Conservation (phyloP, 64 coral and sea anemone species). For the Montipora sp. region DNA sequence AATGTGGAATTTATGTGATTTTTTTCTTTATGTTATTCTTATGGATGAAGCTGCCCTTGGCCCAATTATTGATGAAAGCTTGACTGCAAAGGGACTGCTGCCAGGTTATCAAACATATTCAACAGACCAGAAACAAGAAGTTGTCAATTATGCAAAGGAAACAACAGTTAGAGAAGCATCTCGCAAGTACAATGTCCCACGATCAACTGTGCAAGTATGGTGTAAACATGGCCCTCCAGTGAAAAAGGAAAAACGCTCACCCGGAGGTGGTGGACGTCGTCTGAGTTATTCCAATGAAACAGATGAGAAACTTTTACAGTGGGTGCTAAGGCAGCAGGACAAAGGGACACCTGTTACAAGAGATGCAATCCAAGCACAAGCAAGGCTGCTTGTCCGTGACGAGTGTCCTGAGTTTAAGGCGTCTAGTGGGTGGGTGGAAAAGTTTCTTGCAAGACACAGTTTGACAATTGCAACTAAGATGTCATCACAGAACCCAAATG, state of each 20-base stretch:
- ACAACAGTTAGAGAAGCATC: slow-evolving; percentile 89
- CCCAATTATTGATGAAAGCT: slow-evolving; percentile 54
- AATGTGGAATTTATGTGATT: background rate
- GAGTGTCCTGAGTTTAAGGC: slow-evolving; percentile 99
- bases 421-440: slow-evolving; percentile 99
- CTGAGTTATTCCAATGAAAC: slow-evolving; percentile 96
- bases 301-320: slow-evolving; percentile 91
- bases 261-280: slow-evolving; percentile 81
- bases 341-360: slow-evolving; percentile 97
- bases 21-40: background rate
- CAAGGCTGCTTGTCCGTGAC: slow-evolving; percentile 74
- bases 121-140: slow-evolving; percentile 89
- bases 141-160: slow-evolving; percentile 92
- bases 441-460: slow-evolving; percentile 91
- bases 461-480: slow-evolving; percentile 87
- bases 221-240: slow-evolving; percentile 73
- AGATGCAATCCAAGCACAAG: slow-evolving; percentile 92
- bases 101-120: slow-evolving; percentile 88
- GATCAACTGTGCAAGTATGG: slow-evolving; percentile 93
- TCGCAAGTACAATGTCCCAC: slow-evolving; percentile 88
- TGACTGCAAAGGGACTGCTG: slow-evolving; percentile 69
- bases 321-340: slow-evolving; percentile 87
- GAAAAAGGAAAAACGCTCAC: slow-evolving; percentile 82
- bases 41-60: background rate
- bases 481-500: slow-evolving; percentile 84